Evolutionary conservation across 2,797 vertebrate genomes (phyloP), one percentile per base, ranked within the genome.

Genomic region (Rhyacichthys aspro): DNA sequence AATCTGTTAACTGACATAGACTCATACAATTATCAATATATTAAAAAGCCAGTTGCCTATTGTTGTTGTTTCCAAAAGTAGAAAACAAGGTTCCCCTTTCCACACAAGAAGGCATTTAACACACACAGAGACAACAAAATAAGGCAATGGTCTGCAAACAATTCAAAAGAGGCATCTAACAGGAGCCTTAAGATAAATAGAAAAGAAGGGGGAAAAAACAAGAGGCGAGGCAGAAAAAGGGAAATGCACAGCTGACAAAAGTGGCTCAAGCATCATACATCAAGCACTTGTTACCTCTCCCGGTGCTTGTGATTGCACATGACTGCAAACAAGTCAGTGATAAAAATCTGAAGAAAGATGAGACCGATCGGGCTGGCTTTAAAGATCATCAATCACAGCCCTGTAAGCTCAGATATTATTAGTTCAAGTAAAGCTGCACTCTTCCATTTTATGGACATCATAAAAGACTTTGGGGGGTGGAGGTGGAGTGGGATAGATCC

Each of bases 261-360:
- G 89, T 92, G 88, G 88, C 93, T 92, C 87, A 91, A 94, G 90
- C 89, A 90, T 94, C 94, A 95, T 95, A 94, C 90, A 95, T 97
- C 95, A 97, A 95, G 92, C 92, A 94, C 93, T 96, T 95, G 93
- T 97, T 96, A 94, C 93, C 92, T 93, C 90, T 93, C 88, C 90
- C 89, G 88, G 93, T 93, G 91, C 93, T 91, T 90, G 90, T 94
- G 93, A 95, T 94, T 95, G 89, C 94, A 95, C 92, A 93, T 93
- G 93, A 95, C 93, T 94, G 94, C 93, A 94, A 96, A 95, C 93
- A 94, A 95, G 92, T 94, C 92, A 94, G 92, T 94, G 94, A 94
- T 95, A 97, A 94, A 93, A 95, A 94, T 95, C 93, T 95, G 89
- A 94, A 95, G 94, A 95, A 96, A 96, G 94, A 95, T 95, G 92